Base-by-base conservation (phyloP, 2,797 vertebrate genomes). In the Darevskia nairensis region DNA sequence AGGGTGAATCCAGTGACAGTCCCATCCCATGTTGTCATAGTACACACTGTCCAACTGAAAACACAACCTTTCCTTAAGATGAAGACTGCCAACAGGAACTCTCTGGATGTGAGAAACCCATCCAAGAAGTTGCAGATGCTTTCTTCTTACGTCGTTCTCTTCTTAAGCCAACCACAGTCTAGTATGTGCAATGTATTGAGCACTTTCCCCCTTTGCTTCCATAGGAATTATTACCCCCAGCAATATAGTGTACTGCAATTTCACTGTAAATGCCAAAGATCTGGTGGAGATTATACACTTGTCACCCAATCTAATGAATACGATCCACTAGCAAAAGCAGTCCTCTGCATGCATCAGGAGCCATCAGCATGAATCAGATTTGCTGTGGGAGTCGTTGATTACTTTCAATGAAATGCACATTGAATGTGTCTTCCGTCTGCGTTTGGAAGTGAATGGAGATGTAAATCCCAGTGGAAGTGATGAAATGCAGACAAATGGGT, bases 221-320 rank as follows among this genome's bases (percentile, higher is more conserved):
- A 81, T 86, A 92, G 92, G 90, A 93, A 95, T 91, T 92, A 88
- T 94, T 94, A 89, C 86, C 90, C 92, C 91, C 91, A 90, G 91
- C 92, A 96, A 92, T 55, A 94, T 90, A 92, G 17, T 93, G 86
- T 93, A 95, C 94, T 95, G 93, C 89, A 79, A 87, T 86, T 90
- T 93, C 8, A 89, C 94, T 94, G 94, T 93, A 93, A 93, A 93
- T 95, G 96, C 97, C 97, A 97, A 97, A 97, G 97, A 97, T 94
- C 95, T 94, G 59, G 88, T 91, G 91, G 93, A 95, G 93, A 95
- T 93, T 95, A 89, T 87, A 86, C 87, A 92, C 89, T 55, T 17
- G 10, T n/a, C 66, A 35, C 25, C 59, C 44, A n/a, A 15, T 7
- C 41, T 19, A 69, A 25, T 81, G 32, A 6, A 85, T 35, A 25